phyloP scores from a whole-genome alignment of 2,888 invertebrate species.

The Hemaris fuciformis region DNA sequence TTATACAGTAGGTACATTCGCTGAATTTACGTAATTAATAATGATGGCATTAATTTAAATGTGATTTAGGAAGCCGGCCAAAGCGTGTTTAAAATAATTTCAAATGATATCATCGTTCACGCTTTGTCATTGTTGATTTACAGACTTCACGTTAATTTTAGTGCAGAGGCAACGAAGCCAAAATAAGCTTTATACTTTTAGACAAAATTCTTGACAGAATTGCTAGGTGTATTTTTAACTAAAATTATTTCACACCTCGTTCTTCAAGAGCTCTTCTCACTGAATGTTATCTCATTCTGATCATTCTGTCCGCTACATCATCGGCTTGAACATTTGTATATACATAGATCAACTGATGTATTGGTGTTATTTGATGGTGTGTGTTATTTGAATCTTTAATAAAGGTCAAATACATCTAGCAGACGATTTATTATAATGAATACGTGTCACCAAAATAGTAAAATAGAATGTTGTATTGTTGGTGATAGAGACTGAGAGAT shows the following conservation, averaged over 20 bases:
- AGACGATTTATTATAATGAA: too few species aligned
- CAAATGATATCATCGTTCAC: neutral
- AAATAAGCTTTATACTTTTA: neutral
- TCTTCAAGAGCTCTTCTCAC: neutral
- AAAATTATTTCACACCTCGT: neutral
- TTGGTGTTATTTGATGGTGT: too few species aligned
- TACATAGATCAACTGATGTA: neutral
- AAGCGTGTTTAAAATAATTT: neutral
- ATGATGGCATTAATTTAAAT: neutral
- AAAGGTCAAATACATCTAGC: too few species aligned
- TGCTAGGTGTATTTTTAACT: neutral
- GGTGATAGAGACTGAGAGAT: too few species aligned
- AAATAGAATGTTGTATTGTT: too few species aligned
- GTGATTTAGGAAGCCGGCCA: neutral
- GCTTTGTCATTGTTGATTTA: neutral
- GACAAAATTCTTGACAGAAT: neutral
- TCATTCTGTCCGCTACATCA: neutral
- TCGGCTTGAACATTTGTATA: neutral
- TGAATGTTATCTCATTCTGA: neutral
- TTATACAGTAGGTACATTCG: too few species aligned
- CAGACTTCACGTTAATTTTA: neutral
- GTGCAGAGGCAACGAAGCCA: neutral
- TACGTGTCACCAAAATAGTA: too few species aligned
- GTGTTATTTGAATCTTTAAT: too few species aligned
- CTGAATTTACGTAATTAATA: neutral